Conservation (phyloP, 1,140 invertebrate genomes). For the Drosophila auraria region DNA sequence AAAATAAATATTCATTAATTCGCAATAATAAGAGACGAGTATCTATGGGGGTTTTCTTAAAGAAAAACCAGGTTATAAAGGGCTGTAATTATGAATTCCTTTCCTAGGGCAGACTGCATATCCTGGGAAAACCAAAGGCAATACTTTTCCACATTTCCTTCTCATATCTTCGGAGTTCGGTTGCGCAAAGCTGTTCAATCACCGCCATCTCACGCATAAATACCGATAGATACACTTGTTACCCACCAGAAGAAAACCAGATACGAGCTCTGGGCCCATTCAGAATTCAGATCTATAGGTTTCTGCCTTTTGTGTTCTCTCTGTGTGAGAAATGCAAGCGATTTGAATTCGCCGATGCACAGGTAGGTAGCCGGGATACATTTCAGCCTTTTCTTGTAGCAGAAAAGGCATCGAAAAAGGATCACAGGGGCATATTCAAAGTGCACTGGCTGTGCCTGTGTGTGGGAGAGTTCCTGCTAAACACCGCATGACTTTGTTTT, state of each 20-base stretch:
- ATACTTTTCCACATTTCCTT: conserved; percentile 30
- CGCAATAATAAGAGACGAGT: conserved; percentile 31
- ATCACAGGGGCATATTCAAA: conserved; percentile 68
- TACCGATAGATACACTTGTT: conserved; percentile 75
- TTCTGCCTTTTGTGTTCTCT: conserved; percentile 23
- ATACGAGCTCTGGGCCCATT: conserved; percentile 55
- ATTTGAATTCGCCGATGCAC: conserved; percentile 72
- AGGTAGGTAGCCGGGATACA: conserved; percentile 69
- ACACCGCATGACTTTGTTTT: conserved; percentile 77
- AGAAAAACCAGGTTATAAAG: background rate
- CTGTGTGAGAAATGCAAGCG: conserved; percentile 72
- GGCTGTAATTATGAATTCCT: conserved; percentile 12
- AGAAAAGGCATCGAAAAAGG: conserved; percentile 58
- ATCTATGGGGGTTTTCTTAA: background rate
- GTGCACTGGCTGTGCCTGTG: conserved; percentile 27
- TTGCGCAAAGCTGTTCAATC: conserved; percentile 71
- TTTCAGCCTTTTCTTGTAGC: conserved; percentile 64
- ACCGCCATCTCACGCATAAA: conserved; percentile 63
- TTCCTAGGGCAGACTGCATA: conserved; percentile 12
- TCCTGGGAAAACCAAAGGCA: conserved; percentile 57
- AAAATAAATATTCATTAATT: conserved; percentile 54
- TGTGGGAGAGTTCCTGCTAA: conserved; percentile 77
- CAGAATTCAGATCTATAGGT: conserved; percentile 28
- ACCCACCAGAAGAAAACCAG: conserved; percentile 38
- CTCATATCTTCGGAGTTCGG: conserved; percentile 26